These are phyloP conservation scores for Semnornis frantzii DNA, from an alignment of 2,113 vertebrate species.

Conservation along the genomic window DNA sequence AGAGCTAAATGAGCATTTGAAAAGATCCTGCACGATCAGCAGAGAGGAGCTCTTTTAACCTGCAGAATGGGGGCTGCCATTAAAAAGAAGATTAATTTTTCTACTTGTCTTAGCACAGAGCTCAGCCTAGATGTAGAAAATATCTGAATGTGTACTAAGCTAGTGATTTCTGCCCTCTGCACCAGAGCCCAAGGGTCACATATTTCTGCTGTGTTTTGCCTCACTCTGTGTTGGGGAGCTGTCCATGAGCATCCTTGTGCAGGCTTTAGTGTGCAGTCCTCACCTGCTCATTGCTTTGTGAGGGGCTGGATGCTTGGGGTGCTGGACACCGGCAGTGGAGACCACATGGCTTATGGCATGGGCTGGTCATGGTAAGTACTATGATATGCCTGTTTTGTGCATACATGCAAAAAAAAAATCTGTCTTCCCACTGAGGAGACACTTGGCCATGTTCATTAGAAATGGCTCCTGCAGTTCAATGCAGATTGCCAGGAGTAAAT, in stretches of 20 bases:
- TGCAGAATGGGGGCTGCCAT: neutral
- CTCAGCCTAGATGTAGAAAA: neutral
- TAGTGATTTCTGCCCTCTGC: neutral
- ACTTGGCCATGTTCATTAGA: neutral
- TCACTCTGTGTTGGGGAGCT: neutral
- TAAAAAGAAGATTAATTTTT: neutral
- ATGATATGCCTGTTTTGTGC: neutral
- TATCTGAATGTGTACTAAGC: neutral
- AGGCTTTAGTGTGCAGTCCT: neutral
- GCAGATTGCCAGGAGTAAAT: neutral
- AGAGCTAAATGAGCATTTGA: neutral
- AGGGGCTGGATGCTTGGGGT: neutral
- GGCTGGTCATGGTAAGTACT: neutral
- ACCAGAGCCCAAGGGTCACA: neutral
- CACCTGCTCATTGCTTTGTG: accelerated
- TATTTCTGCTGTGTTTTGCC: neutral
- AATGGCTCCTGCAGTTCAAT: neutral
- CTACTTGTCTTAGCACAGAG: neutral
- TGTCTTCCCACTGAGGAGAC: neutral
- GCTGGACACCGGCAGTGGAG: neutral
- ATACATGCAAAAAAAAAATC: neutral
- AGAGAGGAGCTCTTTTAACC: neutral
- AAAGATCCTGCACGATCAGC: constrained; percentile 17
- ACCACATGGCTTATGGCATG: neutral
- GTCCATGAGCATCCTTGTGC: neutral